Base-by-base conservation (phyloP, 2,888 invertebrate species). In the Tetrapedia diversipes region DNA sequence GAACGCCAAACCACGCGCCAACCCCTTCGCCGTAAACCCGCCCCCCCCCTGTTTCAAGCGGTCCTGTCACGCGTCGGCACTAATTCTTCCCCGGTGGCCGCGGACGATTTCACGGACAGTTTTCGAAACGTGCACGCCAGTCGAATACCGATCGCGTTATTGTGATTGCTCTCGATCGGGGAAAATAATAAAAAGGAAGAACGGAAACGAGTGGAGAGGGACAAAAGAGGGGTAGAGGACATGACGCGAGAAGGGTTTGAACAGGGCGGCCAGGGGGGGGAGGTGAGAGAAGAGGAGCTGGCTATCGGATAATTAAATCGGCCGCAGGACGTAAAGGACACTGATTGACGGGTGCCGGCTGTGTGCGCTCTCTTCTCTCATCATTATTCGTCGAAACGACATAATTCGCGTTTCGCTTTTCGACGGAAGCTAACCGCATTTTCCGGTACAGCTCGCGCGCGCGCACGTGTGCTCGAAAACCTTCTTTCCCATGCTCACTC, bases 231-330 rank as follows among this genome's bases (percentile, higher is more conserved):
- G 34, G 57, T n/a, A n/a, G 43, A 39, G 74, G 67, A 61, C 59
- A 70, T 65, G 80, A 77, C 61, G 74, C 39, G 54, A 57, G 41
- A 37, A 54, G 65, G 39, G 66, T 61, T 67, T n/a, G n/a, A n/a
- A n/a, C n/a, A n/a, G n/a, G n/a, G n/a, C n/a, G n/a, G n/a, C n/a
- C n/a, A n/a, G n/a, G n/a, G n/a, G n/a, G n/a, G n/a, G n/a, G n/a
- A n/a, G n/a, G n/a, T n/a, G n/a, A n/a, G n/a, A n/a, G n/a, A n/a
- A n/a, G n/a, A n/a, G n/a, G n/a, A n/a, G n/a, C n/a, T n/a, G 34
- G 73, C 70, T 81, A 89, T 95, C 94, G 4, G 92, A 92, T 86
- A 93, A 89, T 90, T 92, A 92, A 88, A 88, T 87, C 85, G 83
- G 83, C 85, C 82, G 84, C 83, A 80, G 82, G 59, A 84, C 81